Percentiles rank a stretch among this genome's conserved stretches.
Conservation (phyloP, 1,140 invertebrate species). For the Tenebrio molitor region DNA sequence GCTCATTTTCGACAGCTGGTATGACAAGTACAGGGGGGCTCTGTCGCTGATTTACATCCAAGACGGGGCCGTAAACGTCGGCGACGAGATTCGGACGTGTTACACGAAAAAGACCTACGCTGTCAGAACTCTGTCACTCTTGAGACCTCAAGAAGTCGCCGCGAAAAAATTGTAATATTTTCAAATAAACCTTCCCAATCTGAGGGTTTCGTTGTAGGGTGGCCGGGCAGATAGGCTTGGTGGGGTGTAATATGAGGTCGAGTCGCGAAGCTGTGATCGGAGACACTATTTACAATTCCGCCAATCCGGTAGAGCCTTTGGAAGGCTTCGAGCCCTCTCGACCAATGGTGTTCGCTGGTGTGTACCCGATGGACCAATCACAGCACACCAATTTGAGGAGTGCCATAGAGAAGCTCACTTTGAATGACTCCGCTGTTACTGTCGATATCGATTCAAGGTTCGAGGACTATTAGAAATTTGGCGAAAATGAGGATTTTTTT, state of each 20-base stretch:
- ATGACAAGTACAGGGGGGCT: constrained; percentile 88
- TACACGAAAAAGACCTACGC: constrained; percentile 81
- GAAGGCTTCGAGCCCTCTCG: constrained; percentile 78
- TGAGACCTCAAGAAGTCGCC: constrained; percentile 82
- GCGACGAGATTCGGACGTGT: constrained; percentile 76
- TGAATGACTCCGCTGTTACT: constrained; percentile 96
- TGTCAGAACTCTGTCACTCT: constrained; percentile 83
- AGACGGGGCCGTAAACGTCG: constrained; percentile 80
- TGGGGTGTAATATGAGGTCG: constrained; percentile 86
- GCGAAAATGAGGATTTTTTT: constrained; percentile 54
- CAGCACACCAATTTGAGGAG: constrained; percentile 80
- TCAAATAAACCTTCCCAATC: background rate
- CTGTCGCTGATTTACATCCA: constrained; percentile 85
- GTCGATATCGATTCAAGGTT: constrained; percentile 86
- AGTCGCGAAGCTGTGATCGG: constrained; percentile 86
- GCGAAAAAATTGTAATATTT: constrained; percentile 77
- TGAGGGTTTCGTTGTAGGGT: constrained; percentile 68
- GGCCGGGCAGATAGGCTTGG: constrained; percentile 86
- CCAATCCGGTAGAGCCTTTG: constrained; percentile 72
- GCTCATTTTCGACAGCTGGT: constrained; percentile 96
- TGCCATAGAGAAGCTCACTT: constrained; percentile 90
- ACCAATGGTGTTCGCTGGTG: constrained; percentile 95
- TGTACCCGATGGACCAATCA: constrained; percentile 93
- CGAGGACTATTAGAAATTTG: background rate
- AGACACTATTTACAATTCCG: constrained; percentile 81